Evolutionary conservation across 2,888 invertebrate genomes (phyloP).

Genomic region (Carabus problematicus): DNA sequence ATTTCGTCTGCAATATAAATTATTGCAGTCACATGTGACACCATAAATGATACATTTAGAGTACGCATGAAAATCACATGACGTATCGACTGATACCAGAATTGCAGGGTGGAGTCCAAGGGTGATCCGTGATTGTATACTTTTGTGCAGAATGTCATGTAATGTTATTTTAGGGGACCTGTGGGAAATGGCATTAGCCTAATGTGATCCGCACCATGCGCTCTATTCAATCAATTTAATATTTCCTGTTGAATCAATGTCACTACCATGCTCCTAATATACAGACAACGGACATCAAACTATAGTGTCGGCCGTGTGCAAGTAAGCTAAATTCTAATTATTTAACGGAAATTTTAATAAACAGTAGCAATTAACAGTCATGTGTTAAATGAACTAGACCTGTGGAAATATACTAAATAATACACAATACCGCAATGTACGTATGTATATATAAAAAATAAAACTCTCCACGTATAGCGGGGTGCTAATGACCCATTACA

Average conservation of each 20-base stretch:
- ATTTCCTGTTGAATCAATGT: too few relatives aligned
- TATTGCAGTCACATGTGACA: slow-evolving; percentile 33
- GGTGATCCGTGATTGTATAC: background rate
- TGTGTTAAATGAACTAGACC: too few relatives aligned
- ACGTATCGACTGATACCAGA: slow-evolving; percentile 9
- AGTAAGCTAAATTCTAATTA: too few relatives aligned
- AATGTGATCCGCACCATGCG: slow-evolving; percentile 25
- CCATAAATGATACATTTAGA: slow-evolving; percentile 35
- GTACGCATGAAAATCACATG: slow-evolving; percentile 17
- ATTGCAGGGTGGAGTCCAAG: slow-evolving; percentile 1
- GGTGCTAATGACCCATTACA: slow-evolving; percentile 38
- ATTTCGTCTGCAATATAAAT: slow-evolving; percentile 35
- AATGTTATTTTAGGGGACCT: slow-evolving; percentile 25
- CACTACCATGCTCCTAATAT: too few relatives aligned
- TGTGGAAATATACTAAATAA: too few relatives aligned
- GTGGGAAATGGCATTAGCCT: slow-evolving; percentile 30
- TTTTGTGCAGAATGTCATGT: slow-evolving; percentile 7
- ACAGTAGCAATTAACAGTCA: too few relatives aligned
- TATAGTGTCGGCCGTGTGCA: too few relatives aligned
- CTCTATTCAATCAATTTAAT: background rate
- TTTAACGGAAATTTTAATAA: too few relatives aligned
- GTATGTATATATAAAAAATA: background rate
- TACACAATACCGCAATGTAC: too few relatives aligned
- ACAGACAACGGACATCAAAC: too few relatives aligned
- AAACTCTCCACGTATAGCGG: slow-evolving; percentile 5